A percentile compares a stretch with the other conserved stretches of the same genome.
Conservation (phyloP, 2,113 vertebrate species). For the Syngnathoides biaculeatus region DNA sequence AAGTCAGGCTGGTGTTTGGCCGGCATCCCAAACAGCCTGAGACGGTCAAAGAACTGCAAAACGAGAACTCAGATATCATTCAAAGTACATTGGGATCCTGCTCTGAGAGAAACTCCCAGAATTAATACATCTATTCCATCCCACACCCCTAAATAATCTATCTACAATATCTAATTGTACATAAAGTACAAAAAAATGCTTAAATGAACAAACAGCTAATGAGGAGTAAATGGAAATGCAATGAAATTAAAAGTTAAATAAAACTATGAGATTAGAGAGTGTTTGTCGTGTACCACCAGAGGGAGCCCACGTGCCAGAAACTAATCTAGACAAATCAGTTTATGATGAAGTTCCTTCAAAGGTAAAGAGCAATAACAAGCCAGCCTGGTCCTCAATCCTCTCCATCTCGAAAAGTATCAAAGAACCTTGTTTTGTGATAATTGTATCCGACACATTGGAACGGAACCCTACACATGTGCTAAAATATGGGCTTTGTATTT, state of each 20-base stretch:
- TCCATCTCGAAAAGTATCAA: too few species aligned
- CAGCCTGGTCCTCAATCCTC: too few species aligned
- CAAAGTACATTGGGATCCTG: not conserved
- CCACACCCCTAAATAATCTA: too few species aligned
- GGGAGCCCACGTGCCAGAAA: not conserved
- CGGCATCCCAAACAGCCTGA: constrained; percentile 93
- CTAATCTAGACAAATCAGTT: not conserved
- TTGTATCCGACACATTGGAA: too few species aligned
- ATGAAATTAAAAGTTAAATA: not conserved
- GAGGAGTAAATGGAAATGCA: not conserved
- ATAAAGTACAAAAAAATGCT: too few species aligned
- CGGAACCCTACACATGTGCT: too few species aligned
- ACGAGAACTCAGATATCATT: not conserved
- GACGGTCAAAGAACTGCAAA: constrained; percentile 90
- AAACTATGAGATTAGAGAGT: not conserved
- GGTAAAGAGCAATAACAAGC: not conserved
- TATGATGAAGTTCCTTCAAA: not conserved
- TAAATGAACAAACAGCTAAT: too few species aligned
- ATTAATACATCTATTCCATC: too few species aligned
- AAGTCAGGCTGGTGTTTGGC: constrained; percentile 98
- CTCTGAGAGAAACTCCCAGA: too few species aligned
- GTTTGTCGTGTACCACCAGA: not conserved
- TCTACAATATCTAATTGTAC: too few species aligned
- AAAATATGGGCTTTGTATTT: too few species aligned
- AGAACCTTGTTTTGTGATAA: too few species aligned